Percentiles rank a stretch among this genome's conserved stretches.
Conservation (phyloP, 2,113 vertebrate genomes). For the Nannobrachium achirus region DNA sequence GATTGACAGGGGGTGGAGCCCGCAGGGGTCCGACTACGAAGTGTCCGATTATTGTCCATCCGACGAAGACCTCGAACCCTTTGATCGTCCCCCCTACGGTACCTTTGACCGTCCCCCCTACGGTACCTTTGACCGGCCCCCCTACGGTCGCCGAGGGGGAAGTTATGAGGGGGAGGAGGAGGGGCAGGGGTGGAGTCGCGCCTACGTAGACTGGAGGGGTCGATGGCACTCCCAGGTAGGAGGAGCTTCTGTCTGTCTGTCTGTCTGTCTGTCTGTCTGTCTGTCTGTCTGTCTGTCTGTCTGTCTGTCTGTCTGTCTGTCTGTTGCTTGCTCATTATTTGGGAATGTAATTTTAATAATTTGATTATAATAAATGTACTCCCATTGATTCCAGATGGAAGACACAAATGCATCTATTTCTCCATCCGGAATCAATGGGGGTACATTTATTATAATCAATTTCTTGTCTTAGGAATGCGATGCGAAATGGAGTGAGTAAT, state of each 20-base stretch:
- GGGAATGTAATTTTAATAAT: background rate
- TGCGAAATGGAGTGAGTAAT: too few relatives aligned
- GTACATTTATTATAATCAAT: too few relatives aligned
- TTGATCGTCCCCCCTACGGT: too few relatives aligned
- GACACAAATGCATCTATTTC: too few relatives aligned
- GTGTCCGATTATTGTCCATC: constrained; percentile 42
- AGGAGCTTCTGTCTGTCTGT: background rate
- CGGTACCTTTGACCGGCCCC: too few relatives aligned
- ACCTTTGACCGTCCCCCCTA: too few relatives aligned
- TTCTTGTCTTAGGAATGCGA: too few relatives aligned
- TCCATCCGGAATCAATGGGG: too few relatives aligned
- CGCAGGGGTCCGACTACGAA: constrained; percentile 61
- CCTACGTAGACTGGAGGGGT: constrained; percentile 46
- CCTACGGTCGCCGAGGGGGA: background rate
- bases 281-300: background rate
- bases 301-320: background rate
- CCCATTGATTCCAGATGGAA: too few relatives aligned
- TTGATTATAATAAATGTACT: too few relatives aligned
- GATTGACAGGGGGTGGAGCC: constrained; percentile 45
- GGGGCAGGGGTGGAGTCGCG: constrained; percentile 13
- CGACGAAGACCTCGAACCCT: constrained; percentile 29
- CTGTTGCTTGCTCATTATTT: background rate
- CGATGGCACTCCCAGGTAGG: constrained; percentile 62
- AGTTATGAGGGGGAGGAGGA: constrained; percentile 26
- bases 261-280: background rate